Evolutionary conservation across 2,888 invertebrate genomes (phyloP), one percentile per base, ranked within the genome.

Genomic region (Phengaris alcon): DNA sequence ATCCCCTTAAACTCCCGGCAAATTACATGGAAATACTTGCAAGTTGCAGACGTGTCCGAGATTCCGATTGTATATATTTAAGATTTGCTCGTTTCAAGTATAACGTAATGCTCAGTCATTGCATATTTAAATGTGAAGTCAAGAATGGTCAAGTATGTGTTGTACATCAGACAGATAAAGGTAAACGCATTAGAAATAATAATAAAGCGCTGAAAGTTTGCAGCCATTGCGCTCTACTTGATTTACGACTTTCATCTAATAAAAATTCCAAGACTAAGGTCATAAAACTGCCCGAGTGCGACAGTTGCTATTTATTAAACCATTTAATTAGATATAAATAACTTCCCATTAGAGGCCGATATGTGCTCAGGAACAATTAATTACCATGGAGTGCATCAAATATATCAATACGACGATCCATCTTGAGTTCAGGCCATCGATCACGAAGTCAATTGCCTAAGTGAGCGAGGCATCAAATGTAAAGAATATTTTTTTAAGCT

Each of bases 221-320:
- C 69, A 46, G 48, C 46, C n/a, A 10, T 15, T 59, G 52, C 68
- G 10, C 35, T 68, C 46, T 13, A 68, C 13, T 54, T 52, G 52
- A 72, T 72, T 72, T 54, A 69, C 9, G 69, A 48, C 48, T 54
- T 72, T 69, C 15, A 72, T 72, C 72, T 54, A 72, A 54, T 35
- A 54, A 72, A 72, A 72, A 54, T 72, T 13, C 52, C 72, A 22
- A 52, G 72, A 68, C 68, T 9, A 46, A 72, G 35, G 13, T 72
- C 72, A 35, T 51, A 72, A 72, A 72, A 13, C 52, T 35, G 52
- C 12, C 6, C 72, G 22, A 22, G 35, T 54, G 48, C 15, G 52
- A 52, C 8, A 54, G 2, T 54, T 6, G 72, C 72, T 13, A 52
- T 72, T 52, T 72, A 72, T 72, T 72, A 54, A 72, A 72, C 35